A percentile compares a stretch with the other conserved stretches of the same genome.
phyloP scores from a whole-genome alignment of 2,888 invertebrate genomes.

The Oscheius myriophilus region DNA sequence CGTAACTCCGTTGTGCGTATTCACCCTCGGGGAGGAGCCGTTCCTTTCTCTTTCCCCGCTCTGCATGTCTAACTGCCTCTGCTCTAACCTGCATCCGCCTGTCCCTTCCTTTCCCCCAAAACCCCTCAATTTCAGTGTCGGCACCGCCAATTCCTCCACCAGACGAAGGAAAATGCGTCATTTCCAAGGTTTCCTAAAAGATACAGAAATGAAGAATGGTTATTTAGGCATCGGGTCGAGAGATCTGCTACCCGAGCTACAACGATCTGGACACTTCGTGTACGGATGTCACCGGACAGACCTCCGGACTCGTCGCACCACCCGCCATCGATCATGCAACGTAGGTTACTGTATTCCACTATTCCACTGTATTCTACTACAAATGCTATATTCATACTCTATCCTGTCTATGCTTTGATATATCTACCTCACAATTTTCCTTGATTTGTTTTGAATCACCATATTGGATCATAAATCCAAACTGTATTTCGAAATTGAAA shows the following conservation, averaged over 20 bases:
- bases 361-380: not conserved
- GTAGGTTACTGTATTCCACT: slow-evolving; percentile 39
- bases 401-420: not conserved
- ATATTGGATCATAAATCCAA: too few species aligned
- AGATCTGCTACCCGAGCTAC: slow-evolving; percentile 68
- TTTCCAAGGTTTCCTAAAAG: slow-evolving; percentile 51
- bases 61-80: slow-evolving; percentile 23
- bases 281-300: slow-evolving; percentile 61
- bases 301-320: slow-evolving; percentile 60
- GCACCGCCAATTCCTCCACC: slow-evolving; percentile 69
- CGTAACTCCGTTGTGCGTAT: too few species aligned
- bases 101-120: not conserved
- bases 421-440: not conserved
- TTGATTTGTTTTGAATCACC: not conserved
- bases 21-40: too few species aligned
- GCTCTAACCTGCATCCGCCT: slow-evolving; percentile 28
- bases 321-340: slow-evolving; percentile 68
- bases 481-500: too few species aligned
- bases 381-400: not conserved
- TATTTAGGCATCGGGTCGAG: slow-evolving; percentile 48
- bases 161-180: slow-evolving; percentile 64
- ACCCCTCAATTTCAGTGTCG: slow-evolving; percentile 58
- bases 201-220: not conserved
- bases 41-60: too few species aligned
- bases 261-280: slow-evolving; percentile 67